Evolutionary conservation across 2,797 vertebrate species (phyloP), one percentile per base, ranked within the genome.

Genomic region (Brachyrhaphis roseni): DNA sequence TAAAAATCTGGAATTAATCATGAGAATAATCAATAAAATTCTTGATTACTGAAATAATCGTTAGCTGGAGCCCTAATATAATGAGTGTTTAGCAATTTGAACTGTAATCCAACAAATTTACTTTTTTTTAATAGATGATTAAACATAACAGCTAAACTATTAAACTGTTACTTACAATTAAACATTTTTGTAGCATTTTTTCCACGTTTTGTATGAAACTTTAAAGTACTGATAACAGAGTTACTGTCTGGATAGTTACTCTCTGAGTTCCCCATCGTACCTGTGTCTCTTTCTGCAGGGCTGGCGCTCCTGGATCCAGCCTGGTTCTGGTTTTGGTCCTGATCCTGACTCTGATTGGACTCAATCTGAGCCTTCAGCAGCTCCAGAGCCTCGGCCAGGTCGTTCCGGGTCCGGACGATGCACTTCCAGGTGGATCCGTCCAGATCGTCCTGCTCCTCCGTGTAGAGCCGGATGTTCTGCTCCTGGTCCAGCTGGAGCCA

Each of bases 401-500:
- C 98, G 1, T 97, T 98, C 80, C 98, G 96, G 78, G 95, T 97
- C 94, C 98, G 97, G 93, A 98, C 98, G 45, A 99, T 98, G 93
- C 98, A 99, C 81, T 94, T 99, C 98, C 98, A 99, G 0, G 98
- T 97, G 47, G 98, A 97, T 8, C 97, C 98, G 46, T 99, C 98
- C 90, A 96, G 95, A 80, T 99, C 98, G 41, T 99, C 98, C 93
- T 99, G 98, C 85, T 99, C 98, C 91, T 99, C 98, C 10, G 98
- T 97, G 87, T 99, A 99, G 89, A 99, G 95, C 62, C 98, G 95
- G 82, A 99, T 96, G 23, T 99, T 99, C 91, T 98, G 97, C 84
- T 99, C 98, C 72, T 97, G 98, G 92, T 99, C 98, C 92, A 97
- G 88, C 90, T 99, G 98, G 46, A 98, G 97, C 98, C 98, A 99